Evolutionary conservation across 2,888 invertebrate genomes (phyloP), one percentile per base, ranked within the genome.

Genomic region (Hemaris fuciformis): DNA sequence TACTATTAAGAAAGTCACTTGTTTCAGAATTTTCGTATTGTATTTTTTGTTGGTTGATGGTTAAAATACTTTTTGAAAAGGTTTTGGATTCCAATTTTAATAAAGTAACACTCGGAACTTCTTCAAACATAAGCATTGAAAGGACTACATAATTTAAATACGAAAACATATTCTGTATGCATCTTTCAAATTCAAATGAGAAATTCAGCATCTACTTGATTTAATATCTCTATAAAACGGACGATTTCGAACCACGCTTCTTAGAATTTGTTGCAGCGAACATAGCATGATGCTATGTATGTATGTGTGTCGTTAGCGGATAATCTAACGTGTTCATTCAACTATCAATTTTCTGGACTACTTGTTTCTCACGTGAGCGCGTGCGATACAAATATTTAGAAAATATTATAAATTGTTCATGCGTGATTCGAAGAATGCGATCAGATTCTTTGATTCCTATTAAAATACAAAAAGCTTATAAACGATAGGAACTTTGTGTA

Each of bases 341-440:
- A 53, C 27, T 27, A 18, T 53, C 18, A 31, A 71, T 71, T 76
- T 71, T 75, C 70, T 77, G 74, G 70, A 66, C 75, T 73, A 75
- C 62, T 76, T 73, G 41, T 63, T 61, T 71, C 38, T 38, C 38
- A n/a, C 75, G 72, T 73, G 74, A 38, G 53, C 53, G 53, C 53
- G 53, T 31, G 53, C 18, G 31, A 10, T 62, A 56, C 59, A 63
- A 60, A 62, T 63, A 31, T 25, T 22, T 64, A 59, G 63, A 65
- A 63, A 65, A 62, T 61, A 34, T 27, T 18, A 56, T 64, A 18
- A 57, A 63, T 62, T 62, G 66, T 67, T 66, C 64, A 61, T 18
- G 15, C 2, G 38, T 13, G n/a, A 2, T 38, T 27, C 27, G 27
- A 27, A 2, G 27, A 27, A 27, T 5, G n/a, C 5, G 38, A 38